phyloP scores from a whole-genome alignment of 2,888 invertebrate species.

The Tenodera sinensis region DNA sequence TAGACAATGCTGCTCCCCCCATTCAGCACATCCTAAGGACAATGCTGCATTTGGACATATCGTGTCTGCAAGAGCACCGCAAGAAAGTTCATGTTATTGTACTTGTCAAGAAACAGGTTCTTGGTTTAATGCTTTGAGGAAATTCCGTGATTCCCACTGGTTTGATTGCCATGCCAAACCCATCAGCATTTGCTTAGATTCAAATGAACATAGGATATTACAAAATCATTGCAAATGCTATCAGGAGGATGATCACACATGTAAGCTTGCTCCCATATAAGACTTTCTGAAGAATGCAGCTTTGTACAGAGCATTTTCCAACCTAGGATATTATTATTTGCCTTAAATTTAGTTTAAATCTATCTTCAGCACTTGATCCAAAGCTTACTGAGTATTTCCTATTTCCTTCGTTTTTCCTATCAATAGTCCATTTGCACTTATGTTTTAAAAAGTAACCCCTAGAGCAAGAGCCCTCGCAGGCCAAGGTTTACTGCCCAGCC shows the following conservation, averaged over 20 bases:
- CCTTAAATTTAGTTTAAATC: too few relatives aligned
- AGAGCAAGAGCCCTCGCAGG: too few relatives aligned
- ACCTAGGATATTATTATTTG: too few relatives aligned
- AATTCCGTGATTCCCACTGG: conserved; percentile 28
- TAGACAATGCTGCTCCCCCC: not conserved
- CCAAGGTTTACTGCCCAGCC: too few relatives aligned
- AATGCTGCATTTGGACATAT: not conserved
- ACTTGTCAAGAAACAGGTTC: not conserved
- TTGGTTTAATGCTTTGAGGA: conserved; percentile 25
- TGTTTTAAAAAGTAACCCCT: too few relatives aligned
- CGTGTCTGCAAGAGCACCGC: not conserved
- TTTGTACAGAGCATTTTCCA: too few relatives aligned
- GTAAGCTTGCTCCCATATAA: not conserved
- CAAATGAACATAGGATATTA: not conserved
- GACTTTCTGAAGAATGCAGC: too few relatives aligned
- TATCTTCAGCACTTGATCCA: too few relatives aligned
- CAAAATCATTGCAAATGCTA: not conserved
- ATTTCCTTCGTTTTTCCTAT: too few relatives aligned
- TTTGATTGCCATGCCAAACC: conserved; percentile 30
- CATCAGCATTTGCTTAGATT: not conserved
- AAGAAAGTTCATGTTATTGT: not conserved
- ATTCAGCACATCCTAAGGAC: not conserved
- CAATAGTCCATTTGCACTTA: too few relatives aligned
- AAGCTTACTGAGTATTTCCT: too few relatives aligned
- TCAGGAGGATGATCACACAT: not conserved